Conservation (phyloP, 2,888 invertebrate genomes). For the Thymelicus acteon region DNA sequence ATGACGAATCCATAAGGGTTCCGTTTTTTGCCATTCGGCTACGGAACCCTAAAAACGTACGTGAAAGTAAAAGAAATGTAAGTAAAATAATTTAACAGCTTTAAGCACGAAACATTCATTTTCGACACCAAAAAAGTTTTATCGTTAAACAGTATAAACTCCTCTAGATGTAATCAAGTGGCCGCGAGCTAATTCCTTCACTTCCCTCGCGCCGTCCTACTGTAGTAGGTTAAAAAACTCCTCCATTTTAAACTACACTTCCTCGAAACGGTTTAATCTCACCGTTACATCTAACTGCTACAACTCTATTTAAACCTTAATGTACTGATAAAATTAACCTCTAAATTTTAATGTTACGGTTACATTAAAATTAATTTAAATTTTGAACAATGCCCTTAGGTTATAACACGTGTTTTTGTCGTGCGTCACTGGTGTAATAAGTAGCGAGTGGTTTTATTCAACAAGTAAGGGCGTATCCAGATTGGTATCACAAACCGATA, state of each 20-base stretch:
- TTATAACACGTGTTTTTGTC: too few species aligned
- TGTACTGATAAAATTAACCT: conserved; percentile 10
- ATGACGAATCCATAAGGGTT: too few species aligned
- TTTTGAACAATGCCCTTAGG: too few species aligned
- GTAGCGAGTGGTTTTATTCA: too few species aligned
- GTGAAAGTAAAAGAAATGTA: not conserved
- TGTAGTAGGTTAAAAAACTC: not conserved
- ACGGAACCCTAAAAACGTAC: too few species aligned
- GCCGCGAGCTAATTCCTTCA: not conserved
- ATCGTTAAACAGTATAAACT: conserved; percentile 9
- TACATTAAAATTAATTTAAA: not conserved
- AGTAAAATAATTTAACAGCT: not conserved
- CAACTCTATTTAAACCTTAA: conserved; percentile 6
- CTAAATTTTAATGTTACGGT: not conserved
- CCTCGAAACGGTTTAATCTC: conserved; percentile 7
- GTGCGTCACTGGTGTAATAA: too few species aligned
- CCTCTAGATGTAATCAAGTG: conserved; percentile 8
- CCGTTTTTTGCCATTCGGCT: too few species aligned
- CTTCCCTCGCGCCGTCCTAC: not conserved
- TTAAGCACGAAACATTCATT: not conserved
- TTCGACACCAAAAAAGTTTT: conserved; percentile 7
- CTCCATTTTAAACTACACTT: conserved; percentile 13
- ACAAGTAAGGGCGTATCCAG: too few species aligned
- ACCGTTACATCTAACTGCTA: conserved; percentile 6
- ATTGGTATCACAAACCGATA: too few species aligned